Conservation (phyloP, 2,113 vertebrate genomes). For the Dermatemys mawii region DNA sequence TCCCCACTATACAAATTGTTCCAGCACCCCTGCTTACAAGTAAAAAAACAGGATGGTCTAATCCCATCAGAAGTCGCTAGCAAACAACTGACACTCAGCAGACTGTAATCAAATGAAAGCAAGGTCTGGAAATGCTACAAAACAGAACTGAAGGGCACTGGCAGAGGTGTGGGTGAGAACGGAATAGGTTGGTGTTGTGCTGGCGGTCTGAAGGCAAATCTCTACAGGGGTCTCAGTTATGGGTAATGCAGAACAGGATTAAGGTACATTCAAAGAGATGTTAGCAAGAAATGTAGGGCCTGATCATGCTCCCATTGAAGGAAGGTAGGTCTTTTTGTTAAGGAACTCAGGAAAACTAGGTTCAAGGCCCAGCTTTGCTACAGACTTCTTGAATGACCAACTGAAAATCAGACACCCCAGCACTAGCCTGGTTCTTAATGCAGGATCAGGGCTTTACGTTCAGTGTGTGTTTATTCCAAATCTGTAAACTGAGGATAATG, state of each 20-base stretch:
- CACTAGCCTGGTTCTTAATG: neutral
- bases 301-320: neutral
- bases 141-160: neutral
- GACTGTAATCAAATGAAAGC: neutral
- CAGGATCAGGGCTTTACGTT: neutral
- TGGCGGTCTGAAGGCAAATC: neutral
- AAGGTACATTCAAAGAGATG: neutral
- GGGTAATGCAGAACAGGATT: neutral
- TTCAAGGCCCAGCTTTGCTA: neutral
- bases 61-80: neutral
- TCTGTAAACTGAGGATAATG: neutral
- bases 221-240: neutral
- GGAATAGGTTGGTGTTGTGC: neutral
- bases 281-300: neutral
- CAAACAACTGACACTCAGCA: neutral
- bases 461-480: neutral
- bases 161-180: neutral
- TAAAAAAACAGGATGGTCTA: neutral
- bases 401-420: neutral
- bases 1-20: too few relatives aligned
- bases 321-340: neutral
- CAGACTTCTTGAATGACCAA: neutral
- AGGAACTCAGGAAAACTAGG: neutral
- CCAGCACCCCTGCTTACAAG: too few relatives aligned
- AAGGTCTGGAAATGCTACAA: neutral